Evolutionary conservation across 2,797 vertebrate genomes (phyloP).

Genomic region (Chaenodraco wilsoni): DNA sequence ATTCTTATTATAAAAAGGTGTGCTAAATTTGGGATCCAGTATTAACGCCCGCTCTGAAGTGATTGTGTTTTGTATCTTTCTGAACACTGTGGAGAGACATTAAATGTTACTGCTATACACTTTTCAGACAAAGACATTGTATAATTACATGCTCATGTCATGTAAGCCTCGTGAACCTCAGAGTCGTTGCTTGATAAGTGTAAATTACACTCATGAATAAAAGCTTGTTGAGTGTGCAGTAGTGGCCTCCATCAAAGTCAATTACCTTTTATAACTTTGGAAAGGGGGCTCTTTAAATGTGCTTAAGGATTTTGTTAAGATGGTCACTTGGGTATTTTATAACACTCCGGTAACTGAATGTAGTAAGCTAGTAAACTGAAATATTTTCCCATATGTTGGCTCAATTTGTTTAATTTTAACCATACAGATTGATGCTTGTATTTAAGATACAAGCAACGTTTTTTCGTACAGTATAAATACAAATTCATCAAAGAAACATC

Average conservation of each 20-base stretch:
- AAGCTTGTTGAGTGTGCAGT: constrained; percentile 6
- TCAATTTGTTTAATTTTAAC: too few species aligned
- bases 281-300: not conserved
- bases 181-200: not conserved
- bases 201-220: not conserved
- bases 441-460: too few species aligned
- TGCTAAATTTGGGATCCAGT: not conserved
- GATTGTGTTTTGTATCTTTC: not conserved
- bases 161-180: constrained; percentile 1
- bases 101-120: not conserved
- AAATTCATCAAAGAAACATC: too few species aligned
- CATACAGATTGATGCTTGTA: too few species aligned
- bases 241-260: constrained; percentile 20
- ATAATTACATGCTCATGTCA: not conserved
- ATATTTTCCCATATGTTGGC: not conserved
- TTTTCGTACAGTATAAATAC: too few species aligned
- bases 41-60: not conserved
- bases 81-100: not conserved
- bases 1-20: constrained; percentile 8
- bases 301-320: not conserved
- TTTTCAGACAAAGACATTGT: constrained; percentile 4
- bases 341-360: not conserved
- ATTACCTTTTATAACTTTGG: constrained; percentile 5
- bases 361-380: not conserved
- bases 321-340: not conserved